Evolutionary conservation across 2,797 vertebrate species (phyloP).

Genomic region (Malurus splendens): DNA sequence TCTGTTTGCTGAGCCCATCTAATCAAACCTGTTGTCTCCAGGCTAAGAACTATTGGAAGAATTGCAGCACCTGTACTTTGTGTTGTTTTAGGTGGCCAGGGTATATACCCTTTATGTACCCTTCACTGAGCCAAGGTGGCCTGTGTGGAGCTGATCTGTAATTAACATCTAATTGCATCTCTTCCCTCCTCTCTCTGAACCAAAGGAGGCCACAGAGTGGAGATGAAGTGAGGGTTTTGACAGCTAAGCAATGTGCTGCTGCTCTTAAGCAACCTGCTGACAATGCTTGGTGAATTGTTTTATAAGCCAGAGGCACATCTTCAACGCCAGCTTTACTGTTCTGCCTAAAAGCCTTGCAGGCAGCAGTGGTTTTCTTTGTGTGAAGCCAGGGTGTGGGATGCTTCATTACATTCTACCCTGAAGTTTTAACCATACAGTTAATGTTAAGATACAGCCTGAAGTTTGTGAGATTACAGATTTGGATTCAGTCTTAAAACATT

Average conservation of each 20-base stretch:
- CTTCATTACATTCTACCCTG: neutral
- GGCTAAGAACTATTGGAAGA: neutral
- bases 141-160: neutral
- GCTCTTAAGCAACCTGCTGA: neutral
- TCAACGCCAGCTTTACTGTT: fast-evolving
- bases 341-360: neutral
- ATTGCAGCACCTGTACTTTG: neutral
- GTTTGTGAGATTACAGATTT: neutral
- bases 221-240: neutral
- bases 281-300: fast-evolving
- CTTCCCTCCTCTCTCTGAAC: neutral
- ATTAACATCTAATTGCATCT: neutral
- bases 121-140: fast-evolving
- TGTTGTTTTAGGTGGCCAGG: neutral
- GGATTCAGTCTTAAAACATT: neutral
- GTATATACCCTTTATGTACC: too few relatives aligned
- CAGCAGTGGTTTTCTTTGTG: neutral
- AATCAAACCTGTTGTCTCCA: neutral
- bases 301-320: neutral
- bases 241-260: neutral
- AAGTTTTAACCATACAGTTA: neutral
- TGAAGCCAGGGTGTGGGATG: neutral
- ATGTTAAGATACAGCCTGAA: neutral
- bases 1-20: neutral
- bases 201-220: too few relatives aligned